phyloP scores from a whole-genome alignment of 2,797 vertebrate species.

The Petrocephalus sullivani region DNA sequence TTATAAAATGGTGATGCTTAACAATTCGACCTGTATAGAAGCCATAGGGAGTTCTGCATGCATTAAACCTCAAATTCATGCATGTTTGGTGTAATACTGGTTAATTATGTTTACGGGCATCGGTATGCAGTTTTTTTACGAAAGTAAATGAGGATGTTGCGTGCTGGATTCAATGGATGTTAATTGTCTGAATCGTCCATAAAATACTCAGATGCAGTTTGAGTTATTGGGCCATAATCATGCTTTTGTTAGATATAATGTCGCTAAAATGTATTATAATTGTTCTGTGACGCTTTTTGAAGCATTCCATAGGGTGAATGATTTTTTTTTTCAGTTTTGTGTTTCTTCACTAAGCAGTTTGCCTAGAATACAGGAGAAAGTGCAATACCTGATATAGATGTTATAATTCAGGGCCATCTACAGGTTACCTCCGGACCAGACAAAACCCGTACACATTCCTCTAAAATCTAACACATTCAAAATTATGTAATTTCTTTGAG shows the following conservation, averaged over 20 bases:
- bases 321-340: not conserved
- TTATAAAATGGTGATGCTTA: not conserved
- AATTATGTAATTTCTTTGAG: not conserved
- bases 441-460: not conserved
- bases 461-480: not conserved
- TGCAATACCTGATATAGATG: not conserved
- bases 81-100: not conserved
- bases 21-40: not conserved
- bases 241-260: not conserved
- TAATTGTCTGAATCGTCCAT: not conserved
- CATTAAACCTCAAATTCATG: not conserved
- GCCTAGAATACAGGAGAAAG: not conserved
- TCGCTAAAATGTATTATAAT: not conserved
- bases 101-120: not conserved
- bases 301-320: not conserved
- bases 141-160: not conserved
- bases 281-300: not conserved
- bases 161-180: not conserved
- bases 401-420: not conserved
- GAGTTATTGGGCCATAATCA: not conserved
- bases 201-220: not conserved
- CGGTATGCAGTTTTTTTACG: not conserved
- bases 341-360: not conserved
- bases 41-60: not conserved
- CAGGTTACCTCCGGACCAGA: not conserved